phyloP scores from a whole-genome alignment of 2,888 invertebrate genomes.

The Thereva nobilitata region DNA sequence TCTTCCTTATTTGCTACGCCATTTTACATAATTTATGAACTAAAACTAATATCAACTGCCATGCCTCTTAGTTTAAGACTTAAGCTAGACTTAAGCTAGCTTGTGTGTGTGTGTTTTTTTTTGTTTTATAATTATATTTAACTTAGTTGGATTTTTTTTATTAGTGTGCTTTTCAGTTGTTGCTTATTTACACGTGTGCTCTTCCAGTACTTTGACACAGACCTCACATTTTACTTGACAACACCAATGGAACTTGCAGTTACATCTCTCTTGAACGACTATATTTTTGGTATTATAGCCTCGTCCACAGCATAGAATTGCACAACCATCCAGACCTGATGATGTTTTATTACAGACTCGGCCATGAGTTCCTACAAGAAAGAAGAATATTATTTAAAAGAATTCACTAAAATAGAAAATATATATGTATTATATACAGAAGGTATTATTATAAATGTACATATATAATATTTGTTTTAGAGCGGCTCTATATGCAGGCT shows the following conservation, averaged over 20 bases:
- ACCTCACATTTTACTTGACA: conserved; percentile 91
- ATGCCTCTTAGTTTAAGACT: conserved; percentile 28
- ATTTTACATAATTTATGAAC: conserved; percentile 9
- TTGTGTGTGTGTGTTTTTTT: too few relatives aligned
- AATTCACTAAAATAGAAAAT: too few relatives aligned
- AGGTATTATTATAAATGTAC: too few relatives aligned
- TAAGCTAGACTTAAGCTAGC: neutral
- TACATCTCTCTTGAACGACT: conserved; percentile 77
- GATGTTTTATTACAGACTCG: conserved; percentile 75
- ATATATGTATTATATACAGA: too few relatives aligned
- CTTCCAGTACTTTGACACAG: conserved; percentile 76
- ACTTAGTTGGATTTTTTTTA: neutral
- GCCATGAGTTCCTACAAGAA: conserved; percentile 66
- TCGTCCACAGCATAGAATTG: conserved; percentile 87
- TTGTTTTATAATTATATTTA: too few relatives aligned
- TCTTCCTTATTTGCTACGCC: conserved; percentile 12
- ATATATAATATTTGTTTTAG: too few relatives aligned
- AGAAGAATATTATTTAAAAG: conserved; percentile 46
- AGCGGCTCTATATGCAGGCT: too few relatives aligned
- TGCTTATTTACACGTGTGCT: conserved; percentile 83
- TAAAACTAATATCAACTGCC: conserved; percentile 28
- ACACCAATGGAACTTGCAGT: conserved; percentile 96
- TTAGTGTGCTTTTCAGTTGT: conserved; percentile 19
- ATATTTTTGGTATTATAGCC: conserved; percentile 87
- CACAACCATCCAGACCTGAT: conserved; percentile 80